Evolutionary conservation across 1,140 invertebrate species (phyloP).

Genomic region (Pollicipes pollicipes): DNA sequence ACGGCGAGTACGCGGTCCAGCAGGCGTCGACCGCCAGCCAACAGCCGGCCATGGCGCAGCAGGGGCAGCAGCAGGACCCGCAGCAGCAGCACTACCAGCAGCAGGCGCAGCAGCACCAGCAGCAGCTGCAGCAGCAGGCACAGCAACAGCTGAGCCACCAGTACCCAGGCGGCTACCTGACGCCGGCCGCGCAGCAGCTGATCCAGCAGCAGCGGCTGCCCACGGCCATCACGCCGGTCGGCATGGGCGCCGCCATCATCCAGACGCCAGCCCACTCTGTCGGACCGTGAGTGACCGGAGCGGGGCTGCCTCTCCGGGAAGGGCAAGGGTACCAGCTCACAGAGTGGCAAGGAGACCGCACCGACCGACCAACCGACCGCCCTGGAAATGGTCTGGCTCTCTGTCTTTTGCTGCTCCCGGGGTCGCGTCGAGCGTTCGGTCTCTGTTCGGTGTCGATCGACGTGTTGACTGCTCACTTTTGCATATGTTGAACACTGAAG

Average conservation of each 20-base stretch:
- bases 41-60: neutral
- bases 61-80: too few species aligned
- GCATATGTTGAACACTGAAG: too few species aligned
- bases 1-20: neutral
- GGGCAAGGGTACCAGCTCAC: too few species aligned
- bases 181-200: neutral
- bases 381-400: too few species aligned
- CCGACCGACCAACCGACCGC: too few species aligned
- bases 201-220: constrained; percentile 3
- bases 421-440: too few species aligned
- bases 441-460: too few species aligned
- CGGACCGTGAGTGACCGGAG: neutral
- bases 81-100: neutral
- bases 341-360: too few species aligned
- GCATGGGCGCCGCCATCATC: neutral
- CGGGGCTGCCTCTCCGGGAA: too few species aligned
- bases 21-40: neutral
- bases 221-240: neutral
- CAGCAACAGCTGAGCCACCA: neutral
- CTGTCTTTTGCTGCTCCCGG: too few species aligned
- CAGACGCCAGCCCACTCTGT: neutral
- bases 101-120: neutral
- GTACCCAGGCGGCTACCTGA: constrained; percentile 6
- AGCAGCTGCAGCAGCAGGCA: neutral
- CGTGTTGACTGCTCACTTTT: too few species aligned